Conservation (phyloP, 2,113 vertebrate genomes). For the Lichenostomus cassidix region DNA sequence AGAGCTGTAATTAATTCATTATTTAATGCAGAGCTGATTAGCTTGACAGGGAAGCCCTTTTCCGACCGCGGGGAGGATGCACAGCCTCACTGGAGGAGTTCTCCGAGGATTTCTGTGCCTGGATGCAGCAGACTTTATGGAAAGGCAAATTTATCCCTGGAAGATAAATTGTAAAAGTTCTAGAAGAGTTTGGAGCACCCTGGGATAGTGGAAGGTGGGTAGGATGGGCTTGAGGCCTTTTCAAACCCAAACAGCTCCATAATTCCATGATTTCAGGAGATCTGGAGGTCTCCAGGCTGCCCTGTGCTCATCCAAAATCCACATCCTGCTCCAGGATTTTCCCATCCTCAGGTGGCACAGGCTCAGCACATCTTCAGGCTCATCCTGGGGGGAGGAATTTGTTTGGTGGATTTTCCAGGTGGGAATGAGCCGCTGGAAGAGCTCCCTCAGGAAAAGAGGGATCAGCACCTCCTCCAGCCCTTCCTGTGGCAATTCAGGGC, state of each 20-base stretch:
- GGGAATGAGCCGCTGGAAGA: background rate
- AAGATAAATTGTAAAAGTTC: background rate
- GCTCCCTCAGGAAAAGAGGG: background rate
- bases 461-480: background rate
- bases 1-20: conserved; percentile 43
- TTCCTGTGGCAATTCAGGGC: background rate
- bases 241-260: background rate
- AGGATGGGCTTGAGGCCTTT: background rate
- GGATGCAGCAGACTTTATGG: accelerated
- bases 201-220: accelerated
- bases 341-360: accelerated
- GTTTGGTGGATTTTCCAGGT: background rate
- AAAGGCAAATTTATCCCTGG: background rate
- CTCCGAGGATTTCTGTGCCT: background rate
- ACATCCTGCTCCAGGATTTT: accelerated
- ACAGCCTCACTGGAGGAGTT: accelerated
- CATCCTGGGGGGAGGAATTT: background rate
- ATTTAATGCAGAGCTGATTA: conserved; percentile 12
- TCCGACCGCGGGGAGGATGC: background rate
- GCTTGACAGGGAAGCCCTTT: background rate
- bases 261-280: background rate
- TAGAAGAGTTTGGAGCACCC: background rate
- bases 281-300: background rate
- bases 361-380: background rate
- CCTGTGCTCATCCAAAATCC: background rate